These are phyloP conservation scores for Drosophila histrio DNA, from an alignment of 2,888 invertebrate species.

Conservation along the genomic window DNA sequence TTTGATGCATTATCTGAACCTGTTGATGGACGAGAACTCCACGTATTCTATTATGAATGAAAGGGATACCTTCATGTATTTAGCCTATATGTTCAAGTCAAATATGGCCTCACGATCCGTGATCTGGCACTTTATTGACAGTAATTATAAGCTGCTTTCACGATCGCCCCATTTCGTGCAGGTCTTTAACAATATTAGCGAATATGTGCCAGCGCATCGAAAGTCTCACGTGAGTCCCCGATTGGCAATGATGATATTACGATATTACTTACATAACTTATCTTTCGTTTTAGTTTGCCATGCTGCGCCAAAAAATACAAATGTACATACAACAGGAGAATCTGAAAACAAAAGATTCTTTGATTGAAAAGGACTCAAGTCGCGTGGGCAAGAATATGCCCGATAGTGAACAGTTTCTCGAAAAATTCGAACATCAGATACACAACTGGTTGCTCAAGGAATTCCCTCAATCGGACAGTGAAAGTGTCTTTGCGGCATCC, in stretches of 20 bases:
- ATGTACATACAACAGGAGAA: constrained; percentile 38
- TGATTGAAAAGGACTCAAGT: constrained; percentile 60
- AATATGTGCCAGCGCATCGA: constrained; percentile 63
- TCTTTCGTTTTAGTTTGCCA: constrained; percentile 57
- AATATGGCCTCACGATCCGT: constrained; percentile 71
- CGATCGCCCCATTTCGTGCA: constrained; percentile 61
- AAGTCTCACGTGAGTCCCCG: constrained; percentile 52
- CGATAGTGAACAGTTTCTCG: constrained; percentile 65
- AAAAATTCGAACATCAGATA: constrained; percentile 73
- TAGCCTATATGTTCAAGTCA: constrained; percentile 71
- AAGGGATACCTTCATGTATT: constrained; percentile 73
- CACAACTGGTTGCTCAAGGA: constrained; percentile 72
- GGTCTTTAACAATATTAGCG: constrained; percentile 74
- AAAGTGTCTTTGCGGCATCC: constrained; percentile 48
- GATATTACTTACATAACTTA: not conserved
- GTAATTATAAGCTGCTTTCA: constrained; percentile 71
- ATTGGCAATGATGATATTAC: not conserved
- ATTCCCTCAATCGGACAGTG: constrained; percentile 10
- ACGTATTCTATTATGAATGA: constrained; percentile 65
- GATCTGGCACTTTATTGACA: constrained; percentile 76
- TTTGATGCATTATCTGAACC: constrained; percentile 68
- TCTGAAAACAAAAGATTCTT: constrained; percentile 9
- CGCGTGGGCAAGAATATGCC: constrained; percentile 70
- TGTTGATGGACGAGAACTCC: constrained; percentile 74
- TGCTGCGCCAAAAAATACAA: constrained; percentile 62